A percentile compares a stretch with the other conserved stretches of the same genome.
Evolutionary conservation across 1,140 invertebrate species (phyloP).

Genomic region (Holcopasites calliopsidis): DNA sequence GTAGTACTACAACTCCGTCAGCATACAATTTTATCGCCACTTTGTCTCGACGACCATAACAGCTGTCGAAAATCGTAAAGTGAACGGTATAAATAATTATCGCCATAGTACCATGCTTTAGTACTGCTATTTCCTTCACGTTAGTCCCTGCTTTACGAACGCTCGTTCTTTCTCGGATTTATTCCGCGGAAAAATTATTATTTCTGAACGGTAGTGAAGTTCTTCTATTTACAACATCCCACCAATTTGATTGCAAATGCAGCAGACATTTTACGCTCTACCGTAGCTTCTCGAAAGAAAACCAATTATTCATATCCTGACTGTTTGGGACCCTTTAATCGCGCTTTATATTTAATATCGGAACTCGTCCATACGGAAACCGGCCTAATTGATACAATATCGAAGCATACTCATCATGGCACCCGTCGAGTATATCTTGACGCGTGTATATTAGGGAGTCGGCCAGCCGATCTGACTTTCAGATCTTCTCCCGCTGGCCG

Average conservation of each 20-base stretch:
- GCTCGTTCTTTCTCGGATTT: not conserved
- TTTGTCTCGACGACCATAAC: conserved; percentile 7
- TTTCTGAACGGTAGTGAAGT: too few species aligned
- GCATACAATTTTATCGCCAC: not conserved
- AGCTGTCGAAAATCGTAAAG: not conserved
- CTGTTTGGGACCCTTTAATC: too few species aligned
- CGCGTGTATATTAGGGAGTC: conserved; percentile 36
- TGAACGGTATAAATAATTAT: not conserved
- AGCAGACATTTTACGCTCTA: too few species aligned
- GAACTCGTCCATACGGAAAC: too few species aligned
- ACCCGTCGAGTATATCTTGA: conserved; percentile 23
- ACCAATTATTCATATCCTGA: too few species aligned
- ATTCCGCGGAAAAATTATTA: too few species aligned
- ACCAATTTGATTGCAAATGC: too few species aligned
- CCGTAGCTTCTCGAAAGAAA: too few species aligned
- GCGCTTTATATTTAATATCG: too few species aligned
- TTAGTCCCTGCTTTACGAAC: not conserved
- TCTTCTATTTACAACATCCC: too few species aligned
- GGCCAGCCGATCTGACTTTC: conserved; percentile 71
- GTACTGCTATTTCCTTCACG: not conserved
- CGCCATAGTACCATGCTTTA: not conserved
- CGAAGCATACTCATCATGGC: not conserved
- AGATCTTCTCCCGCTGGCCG: conserved; percentile 63
- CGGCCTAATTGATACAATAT: not conserved
- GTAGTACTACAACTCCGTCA: not conserved